Evolutionary conservation across 1,140 invertebrate genomes (phyloP).

Genomic region (Pseudomyrmex sp.): DNA sequence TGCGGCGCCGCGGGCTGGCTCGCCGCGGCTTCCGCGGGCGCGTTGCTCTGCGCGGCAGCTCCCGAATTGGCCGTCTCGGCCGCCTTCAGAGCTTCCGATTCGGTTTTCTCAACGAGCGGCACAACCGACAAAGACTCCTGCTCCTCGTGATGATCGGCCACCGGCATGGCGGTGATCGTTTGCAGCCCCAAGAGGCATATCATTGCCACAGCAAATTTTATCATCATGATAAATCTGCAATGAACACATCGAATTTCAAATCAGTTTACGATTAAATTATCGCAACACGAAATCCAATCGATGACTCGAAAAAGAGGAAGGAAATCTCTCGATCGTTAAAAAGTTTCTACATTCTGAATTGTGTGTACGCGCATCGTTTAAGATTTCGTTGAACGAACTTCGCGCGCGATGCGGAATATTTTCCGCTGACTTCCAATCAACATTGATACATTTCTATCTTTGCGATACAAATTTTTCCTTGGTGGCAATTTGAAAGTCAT

Average conservation of each 20-base stretch:
- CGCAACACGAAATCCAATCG: neutral
- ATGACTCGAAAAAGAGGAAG: too few species aligned
- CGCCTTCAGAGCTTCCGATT: constrained; percentile 3
- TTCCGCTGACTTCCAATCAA: too few species aligned
- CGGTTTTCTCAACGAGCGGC: constrained; percentile 60
- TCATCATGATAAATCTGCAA: constrained; percentile 75
- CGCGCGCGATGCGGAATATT: too few species aligned
- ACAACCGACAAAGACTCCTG: constrained; percentile 55
- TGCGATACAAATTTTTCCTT: too few species aligned
- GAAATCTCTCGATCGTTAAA: too few species aligned
- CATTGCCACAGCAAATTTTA: constrained; percentile 75
- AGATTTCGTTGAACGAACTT: too few species aligned
- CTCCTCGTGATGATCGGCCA: constrained; percentile 72
- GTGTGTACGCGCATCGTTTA: too few species aligned
- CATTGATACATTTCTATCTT: too few species aligned
- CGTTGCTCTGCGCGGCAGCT: neutral
- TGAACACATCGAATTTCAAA: neutral
- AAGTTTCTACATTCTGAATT: too few species aligned
- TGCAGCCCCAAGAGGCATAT: constrained; percentile 77
- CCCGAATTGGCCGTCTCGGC: neutral
- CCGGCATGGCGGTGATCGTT: constrained; percentile 75
- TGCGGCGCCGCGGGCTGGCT: neutral
- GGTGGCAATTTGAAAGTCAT: neutral
- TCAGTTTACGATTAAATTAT: neutral
- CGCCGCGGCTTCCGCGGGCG: neutral